phyloP scores from a whole-genome alignment of 2,888 invertebrate species.

The Diadromus collaris region DNA sequence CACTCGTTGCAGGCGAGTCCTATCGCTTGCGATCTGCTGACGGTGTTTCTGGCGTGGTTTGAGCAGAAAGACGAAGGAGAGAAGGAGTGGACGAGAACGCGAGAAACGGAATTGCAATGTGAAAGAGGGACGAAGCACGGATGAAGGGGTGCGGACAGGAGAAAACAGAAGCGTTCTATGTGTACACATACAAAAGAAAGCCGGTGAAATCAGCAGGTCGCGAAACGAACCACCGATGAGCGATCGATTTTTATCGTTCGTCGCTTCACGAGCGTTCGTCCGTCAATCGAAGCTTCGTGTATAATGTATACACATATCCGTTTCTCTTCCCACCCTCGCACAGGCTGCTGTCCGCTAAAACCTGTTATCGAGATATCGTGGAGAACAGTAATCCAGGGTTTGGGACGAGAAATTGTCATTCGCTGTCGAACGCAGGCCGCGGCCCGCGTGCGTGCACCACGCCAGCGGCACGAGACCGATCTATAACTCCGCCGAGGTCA shows the following conservation, averaged over 20 bases:
- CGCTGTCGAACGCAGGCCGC: slow-evolving; percentile 8
- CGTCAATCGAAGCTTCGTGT: slow-evolving; percentile 44
- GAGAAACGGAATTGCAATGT: slow-evolving; percentile 33
- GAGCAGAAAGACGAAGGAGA: slow-evolving; percentile 52
- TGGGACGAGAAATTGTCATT: slow-evolving; percentile 18
- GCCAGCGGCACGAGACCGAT: slow-evolving; percentile 9
- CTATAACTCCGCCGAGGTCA: slow-evolving; percentile 13
- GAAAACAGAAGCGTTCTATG: slow-evolving; percentile 33
- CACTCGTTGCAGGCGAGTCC: slow-evolving; percentile 61
- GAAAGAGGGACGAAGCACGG: slow-evolving; percentile 35
- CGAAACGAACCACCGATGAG: slow-evolving; percentile 56
- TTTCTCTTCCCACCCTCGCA: background rate
- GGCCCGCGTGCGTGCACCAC: slow-evolving; percentile 1
- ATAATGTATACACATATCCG: slow-evolving; percentile 17
- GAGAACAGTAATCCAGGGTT: background rate
- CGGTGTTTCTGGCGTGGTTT: slow-evolving; percentile 31
- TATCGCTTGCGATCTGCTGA: slow-evolving; percentile 51
- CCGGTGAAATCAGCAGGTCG: slow-evolving; percentile 58
- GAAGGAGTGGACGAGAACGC: slow-evolving; percentile 50
- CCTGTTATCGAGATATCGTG: slow-evolving; percentile 7
- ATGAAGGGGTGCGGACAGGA: slow-evolving; percentile 23
- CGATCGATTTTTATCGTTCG: slow-evolving; percentile 61
- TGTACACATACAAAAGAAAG: slow-evolving; percentile 12
- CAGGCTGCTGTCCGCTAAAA: background rate
- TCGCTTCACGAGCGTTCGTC: slow-evolving; percentile 54